Evolutionary conservation across 2,797 vertebrate genomes (phyloP).

Genomic region (Buphagus erythrorhynchus): DNA sequence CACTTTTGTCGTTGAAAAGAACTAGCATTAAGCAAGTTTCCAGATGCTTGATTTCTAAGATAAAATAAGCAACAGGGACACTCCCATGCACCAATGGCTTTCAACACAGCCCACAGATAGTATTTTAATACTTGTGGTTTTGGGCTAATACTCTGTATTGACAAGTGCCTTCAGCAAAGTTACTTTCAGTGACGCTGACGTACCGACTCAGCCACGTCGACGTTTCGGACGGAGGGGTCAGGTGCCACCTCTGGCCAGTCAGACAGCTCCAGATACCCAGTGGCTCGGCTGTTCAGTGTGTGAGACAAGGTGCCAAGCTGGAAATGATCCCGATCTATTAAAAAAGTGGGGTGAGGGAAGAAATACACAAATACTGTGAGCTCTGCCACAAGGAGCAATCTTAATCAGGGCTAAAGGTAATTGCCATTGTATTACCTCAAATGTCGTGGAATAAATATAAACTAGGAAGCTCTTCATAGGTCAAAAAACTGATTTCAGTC

Average conservation of each 20-base stretch:
- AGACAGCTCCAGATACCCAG: constrained; percentile 92
- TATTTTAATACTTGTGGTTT: neutral
- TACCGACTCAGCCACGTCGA: constrained; percentile 90
- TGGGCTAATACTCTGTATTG: neutral
- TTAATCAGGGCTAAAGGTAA: constrained; percentile 80
- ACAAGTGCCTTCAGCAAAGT: neutral
- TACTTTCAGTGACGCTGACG: constrained; percentile 61
- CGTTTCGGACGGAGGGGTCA: constrained; percentile 92
- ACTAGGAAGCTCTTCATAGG: constrained; percentile 83
- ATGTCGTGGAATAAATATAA: constrained; percentile 85
- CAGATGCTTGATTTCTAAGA: neutral
- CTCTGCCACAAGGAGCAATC: constrained; percentile 69
- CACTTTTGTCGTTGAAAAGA: neutral
- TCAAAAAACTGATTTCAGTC: constrained; percentile 87
- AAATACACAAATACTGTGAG: constrained; percentile 72
- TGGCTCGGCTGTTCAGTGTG: constrained; percentile 88
- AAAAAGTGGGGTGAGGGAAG: neutral
- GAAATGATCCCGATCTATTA: constrained; percentile 92
- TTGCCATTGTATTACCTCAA: constrained; percentile 83
- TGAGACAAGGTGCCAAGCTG: constrained; percentile 97
- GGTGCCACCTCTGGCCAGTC: constrained; percentile 92
- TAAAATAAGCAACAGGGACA: neutral
- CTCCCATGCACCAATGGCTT: fast-evolving
- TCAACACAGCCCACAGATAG: neutral
- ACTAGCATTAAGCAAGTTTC: neutral